Conservation (phyloP, 2,888 invertebrate genomes). For the Chrysomela aeneicollis region DNA sequence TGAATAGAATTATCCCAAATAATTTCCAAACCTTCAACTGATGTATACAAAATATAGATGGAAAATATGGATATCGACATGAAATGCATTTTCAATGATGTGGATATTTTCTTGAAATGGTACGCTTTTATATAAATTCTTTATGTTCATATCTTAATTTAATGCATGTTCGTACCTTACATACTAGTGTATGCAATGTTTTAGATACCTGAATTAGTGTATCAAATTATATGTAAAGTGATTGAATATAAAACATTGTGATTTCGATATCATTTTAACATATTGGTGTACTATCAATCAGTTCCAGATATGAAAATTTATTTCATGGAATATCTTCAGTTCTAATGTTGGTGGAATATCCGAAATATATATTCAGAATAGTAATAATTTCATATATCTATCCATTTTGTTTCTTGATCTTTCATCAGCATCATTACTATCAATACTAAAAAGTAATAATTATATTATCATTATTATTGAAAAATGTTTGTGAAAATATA, state of each 20-base stretch:
- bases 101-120: background rate
- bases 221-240: background rate
- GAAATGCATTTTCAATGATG: background rate
- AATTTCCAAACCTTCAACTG: slow-evolving; percentile 34
- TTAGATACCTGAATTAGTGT: background rate
- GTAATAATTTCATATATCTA: no score
- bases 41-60: background rate
- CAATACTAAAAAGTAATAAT: no score
- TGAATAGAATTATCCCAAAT: slow-evolving; percentile 48
- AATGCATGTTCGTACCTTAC: background rate
- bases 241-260: no score
- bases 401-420: no score
- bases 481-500: no score
- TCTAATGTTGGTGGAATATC: no score
- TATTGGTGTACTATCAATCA: background rate
- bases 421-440: no score
- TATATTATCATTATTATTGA: no score
- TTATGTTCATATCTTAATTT: background rate
- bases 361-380: no score
- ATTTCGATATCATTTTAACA: background rate
- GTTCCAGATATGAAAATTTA: background rate
- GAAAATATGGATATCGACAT: background rate
- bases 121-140: background rate
- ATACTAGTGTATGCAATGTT: background rate
- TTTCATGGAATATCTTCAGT: background rate